Conservation (phyloP, 2,797 vertebrate species). For the Typhlichthys eigenmanni region DNA sequence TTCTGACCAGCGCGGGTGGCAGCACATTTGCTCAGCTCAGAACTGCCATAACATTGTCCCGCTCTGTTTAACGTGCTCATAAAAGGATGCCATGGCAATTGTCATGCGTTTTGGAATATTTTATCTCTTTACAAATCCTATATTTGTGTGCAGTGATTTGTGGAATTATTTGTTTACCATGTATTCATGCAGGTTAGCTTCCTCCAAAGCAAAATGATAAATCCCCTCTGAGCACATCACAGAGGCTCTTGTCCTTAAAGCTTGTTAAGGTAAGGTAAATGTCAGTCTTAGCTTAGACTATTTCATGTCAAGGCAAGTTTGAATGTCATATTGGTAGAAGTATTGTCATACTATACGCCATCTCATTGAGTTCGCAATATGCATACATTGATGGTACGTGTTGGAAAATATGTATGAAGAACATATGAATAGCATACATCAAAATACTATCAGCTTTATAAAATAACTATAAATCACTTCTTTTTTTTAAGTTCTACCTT, state of each 20-base stretch:
- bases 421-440: constrained; percentile 29
- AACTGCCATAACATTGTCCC: not conserved
- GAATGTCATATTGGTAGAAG: constrained; percentile 17
- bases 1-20: constrained; percentile 17
- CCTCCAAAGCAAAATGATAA: constrained; percentile 14
- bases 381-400: no score
- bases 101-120: constrained; percentile 1
- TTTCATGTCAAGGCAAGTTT: constrained; percentile 14
- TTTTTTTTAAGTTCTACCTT: no score
- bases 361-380: not conserved
- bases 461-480: no score
- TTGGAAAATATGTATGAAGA: no score
- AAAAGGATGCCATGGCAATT: no score
- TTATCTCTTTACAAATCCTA: not conserved
- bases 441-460: not conserved
- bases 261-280: constrained; percentile 19
- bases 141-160: constrained; percentile 7
- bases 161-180: not conserved
- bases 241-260: constrained; percentile 19
- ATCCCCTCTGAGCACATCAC: constrained; percentile 20
- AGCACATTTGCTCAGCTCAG: not conserved
- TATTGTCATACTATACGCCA: not conserved
- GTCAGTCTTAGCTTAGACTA: constrained; percentile 10
- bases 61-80: not conserved
- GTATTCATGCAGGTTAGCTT: constrained; percentile 15